Evolutionary conservation across 1,140 invertebrate genomes (phyloP), one percentile per base, ranked within the genome.

Genomic region (Drosophila mayri): DNA sequence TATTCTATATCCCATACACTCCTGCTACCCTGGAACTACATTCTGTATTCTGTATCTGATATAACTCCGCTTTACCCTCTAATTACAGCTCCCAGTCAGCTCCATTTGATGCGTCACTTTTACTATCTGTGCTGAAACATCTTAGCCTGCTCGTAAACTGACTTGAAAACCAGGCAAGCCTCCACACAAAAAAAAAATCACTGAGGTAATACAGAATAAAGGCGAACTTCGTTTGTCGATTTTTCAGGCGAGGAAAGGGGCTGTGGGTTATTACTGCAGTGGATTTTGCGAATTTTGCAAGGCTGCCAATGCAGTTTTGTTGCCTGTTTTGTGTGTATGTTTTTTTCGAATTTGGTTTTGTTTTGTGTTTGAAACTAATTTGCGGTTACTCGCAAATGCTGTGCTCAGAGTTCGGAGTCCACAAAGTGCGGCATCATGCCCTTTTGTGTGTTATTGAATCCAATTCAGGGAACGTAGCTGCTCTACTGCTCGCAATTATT

Each of bases 351-450:
- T 50, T 65, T 28, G 41, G 22, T 58, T 70, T 72, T 76, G 63
- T 88, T 78, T 84, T 85, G 76, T 81, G 85, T 76, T 76, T 90
- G 81, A 81, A 87, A 90, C 84, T 90, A 88, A 88, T 88, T 88
- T 88, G 84, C 71, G 74, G 85, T 88, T 88, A 84, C 84, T 82
- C 81, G 83, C 82, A 30, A 65, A 72, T 66, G 46, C 54, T 61
- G 46, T 52, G 68, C 61, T 37, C 28, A 28, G 18, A 20, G 20
- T 73, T 57, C 76, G 74, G 28, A 60, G 72, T 76, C 40, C 58
- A 60, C 76, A 73, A 85, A 78, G 20, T 90, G 81, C 84, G 84
- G 85, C 81, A 90, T 88, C 85, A 88, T 88, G 85, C 84, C 84
- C 85, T 88, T 88, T 88, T 88, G 85, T 80, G 79, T 65, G 79